Evolutionary conservation across 1,140 invertebrate genomes (phyloP), one percentile per base, ranked within the genome.

Genomic region (Hycleus phaleratus): DNA sequence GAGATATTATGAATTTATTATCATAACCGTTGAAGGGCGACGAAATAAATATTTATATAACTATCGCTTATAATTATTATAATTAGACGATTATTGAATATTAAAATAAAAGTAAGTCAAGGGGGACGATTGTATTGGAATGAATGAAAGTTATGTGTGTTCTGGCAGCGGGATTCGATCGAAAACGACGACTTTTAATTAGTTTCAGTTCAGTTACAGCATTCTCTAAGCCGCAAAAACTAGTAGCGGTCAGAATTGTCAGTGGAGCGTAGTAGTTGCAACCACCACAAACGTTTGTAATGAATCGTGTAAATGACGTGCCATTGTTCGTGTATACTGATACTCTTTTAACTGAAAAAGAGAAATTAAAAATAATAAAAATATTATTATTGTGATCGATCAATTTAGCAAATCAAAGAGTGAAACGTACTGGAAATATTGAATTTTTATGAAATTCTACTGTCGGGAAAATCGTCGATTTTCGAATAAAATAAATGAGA

Each of bases 191-290:
- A 67, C 65, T 67, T 67, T 67, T 67, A 67, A 67, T 67, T 67
- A 67, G 65, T 67, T 67, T 67, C 65, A 65, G 63, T 63, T 67
- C 65, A 67, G 63, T 65, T 67, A 59, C 63, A 63, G 65, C 63
- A 56, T 67, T 67, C 65, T 60, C 58, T 39, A 55, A 47, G 42
- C 57, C 47, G 60, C 60, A 67, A 67, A 67, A 67, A 67, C 56
- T 64, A 39, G 39, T 48, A 52, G 56, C 61, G 63, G 65, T 66
- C 64, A 66, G 61, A 63, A 56, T 57, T 63, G 64, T 60, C 65
- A 67, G 65, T 65, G 56, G 59, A 63, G 60, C 65, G 60, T 67
- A 52, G 46, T 58, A 64, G 52, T 56, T 39, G 43, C 52, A 50
- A 62, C 62, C 56, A 56, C 63, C 62, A 49, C 62, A 64, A 64